Evolutionary conservation across 2,797 vertebrate genomes (phyloP), one percentile per base, ranked within the genome.

Genomic region (Urosaurus nigricauda): DNA sequence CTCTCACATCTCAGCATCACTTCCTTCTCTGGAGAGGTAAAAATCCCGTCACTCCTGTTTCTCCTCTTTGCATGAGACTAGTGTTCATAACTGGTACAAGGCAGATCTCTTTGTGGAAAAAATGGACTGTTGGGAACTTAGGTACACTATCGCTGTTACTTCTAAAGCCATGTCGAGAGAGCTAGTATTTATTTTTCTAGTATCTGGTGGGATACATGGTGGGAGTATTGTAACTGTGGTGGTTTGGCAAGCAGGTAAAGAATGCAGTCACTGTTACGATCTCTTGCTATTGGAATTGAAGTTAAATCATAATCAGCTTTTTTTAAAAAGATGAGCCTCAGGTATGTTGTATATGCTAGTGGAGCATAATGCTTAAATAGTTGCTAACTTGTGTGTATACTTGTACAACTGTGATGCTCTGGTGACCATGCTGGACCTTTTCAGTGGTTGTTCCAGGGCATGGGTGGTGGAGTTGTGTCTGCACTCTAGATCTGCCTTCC

Each of bases 11-110:
- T 92, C 95, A 32, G 81, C 91, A 43, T 91, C 94, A 13, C 47
- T 94, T 84, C 89, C 94, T 26, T n/a, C 92, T 80, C 0, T 0
- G 79, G 92, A 94, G 35, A 96, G 95, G 95, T 96, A 92, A 95
- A 82, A 73, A 79, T 43, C 35, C 2, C 5, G 78, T 40, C 51
- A 58, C 9, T 3, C 21, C 0, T n/a, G 1, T 74, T n/a, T 47
- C 4, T 60, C 51, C 14, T n/a, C 68, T 56, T 7, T 24, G 11
- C 17, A 32, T 58, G 35, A 56, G n/a, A 63, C 24, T 35, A 21
- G 5, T 26, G 29, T 21, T 53, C 32, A 32, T 32, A 29, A 79
- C 24, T 24, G 24, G 47, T 35, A 47, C 16, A 32, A 53, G 37
- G 16, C 60, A 37, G 13, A 5, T 29, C 84, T 32, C 71, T 58